Percentiles rank a stretch among this genome's conserved stretches.
These are phyloP conservation scores for Grammatotria lemairii DNA, from an alignment of 2,113 vertebrate genomes.

Conservation along the genomic window DNA sequence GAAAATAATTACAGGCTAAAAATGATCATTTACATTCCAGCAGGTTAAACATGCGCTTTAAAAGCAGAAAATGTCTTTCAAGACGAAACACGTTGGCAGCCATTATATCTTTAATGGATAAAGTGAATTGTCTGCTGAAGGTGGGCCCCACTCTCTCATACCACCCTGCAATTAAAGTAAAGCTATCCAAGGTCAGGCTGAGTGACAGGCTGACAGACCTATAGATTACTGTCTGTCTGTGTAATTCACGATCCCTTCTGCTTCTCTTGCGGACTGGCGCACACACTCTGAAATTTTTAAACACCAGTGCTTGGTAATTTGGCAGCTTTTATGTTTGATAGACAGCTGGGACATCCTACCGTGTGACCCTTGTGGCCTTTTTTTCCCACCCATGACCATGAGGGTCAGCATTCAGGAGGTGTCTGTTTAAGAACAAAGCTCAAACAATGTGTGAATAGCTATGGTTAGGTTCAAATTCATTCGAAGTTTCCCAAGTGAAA, in stretches of 20 bases:
- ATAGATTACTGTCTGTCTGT: constrained; percentile 59
- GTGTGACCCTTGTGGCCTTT: constrained; percentile 42
- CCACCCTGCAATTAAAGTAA: constrained; percentile 54
- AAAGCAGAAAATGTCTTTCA: constrained; percentile 44
- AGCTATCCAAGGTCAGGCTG: constrained; percentile 47
- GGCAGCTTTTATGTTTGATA: constrained; percentile 60
- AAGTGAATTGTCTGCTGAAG: constrained; percentile 48
- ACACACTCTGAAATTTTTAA: constrained; percentile 49
- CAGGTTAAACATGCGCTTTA: constrained; percentile 36
- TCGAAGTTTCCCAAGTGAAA: background rate
- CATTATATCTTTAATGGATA: constrained; percentile 49
- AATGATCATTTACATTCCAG: constrained; percentile 56
- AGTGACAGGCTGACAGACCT: constrained; percentile 63
- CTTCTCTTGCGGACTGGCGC: constrained; percentile 49
- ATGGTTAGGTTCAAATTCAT: background rate
- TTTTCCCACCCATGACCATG: constrained; percentile 47
- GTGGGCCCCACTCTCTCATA: constrained; percentile 21
- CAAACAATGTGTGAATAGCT: background rate
- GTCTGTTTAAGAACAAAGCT: background rate
- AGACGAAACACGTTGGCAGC: constrained; percentile 57
- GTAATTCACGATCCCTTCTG: constrained; percentile 43
- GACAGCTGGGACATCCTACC: constrained; percentile 65
- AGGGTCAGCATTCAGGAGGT: constrained; percentile 36
- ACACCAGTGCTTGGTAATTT: constrained; percentile 38
- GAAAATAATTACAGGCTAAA: constrained; percentile 49